Percentiles rank a stretch among this genome's conserved stretches.
Conservation (phyloP, 2,888 invertebrate species). For the Rhaphigaster nebulosa region DNA sequence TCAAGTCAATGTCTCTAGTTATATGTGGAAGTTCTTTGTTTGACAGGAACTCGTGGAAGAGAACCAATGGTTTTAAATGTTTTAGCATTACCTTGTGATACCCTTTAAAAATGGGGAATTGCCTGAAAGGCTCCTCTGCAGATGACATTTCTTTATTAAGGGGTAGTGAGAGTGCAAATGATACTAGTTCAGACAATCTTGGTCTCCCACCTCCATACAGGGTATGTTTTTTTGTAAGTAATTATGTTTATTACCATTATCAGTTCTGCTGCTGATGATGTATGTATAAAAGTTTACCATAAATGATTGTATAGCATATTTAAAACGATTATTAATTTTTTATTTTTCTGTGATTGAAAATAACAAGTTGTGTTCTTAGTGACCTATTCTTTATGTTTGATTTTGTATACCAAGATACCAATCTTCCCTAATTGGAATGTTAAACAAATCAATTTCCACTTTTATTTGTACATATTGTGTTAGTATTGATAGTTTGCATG, state of each 20-base stretch:
- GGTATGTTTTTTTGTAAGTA: conserved; percentile 67
- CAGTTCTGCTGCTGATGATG: background rate
- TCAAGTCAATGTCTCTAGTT: background rate
- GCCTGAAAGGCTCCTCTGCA: conserved; percentile 76
- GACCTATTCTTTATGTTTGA: background rate
- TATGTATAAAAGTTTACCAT: background rate
- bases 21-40: conserved; percentile 20
- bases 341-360: background rate
- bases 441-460: background rate
- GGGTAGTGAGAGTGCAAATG: conserved; percentile 73
- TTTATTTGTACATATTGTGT: background rate
- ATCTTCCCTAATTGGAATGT: background rate
- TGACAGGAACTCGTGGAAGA: background rate
- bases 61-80: conserved; percentile 17
- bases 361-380: background rate
- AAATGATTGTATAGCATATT: background rate
- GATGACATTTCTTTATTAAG: conserved; percentile 77
- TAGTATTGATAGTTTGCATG: background rate
- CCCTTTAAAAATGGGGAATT: conserved; percentile 76
- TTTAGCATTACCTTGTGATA: conserved; percentile 29
- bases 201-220: conserved; percentile 74
- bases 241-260: background rate
- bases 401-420: background rate
- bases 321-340: background rate
- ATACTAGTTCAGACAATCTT: conserved; percentile 73